phyloP scores from a whole-genome alignment of 1,140 invertebrate genomes.

The Triops longicaudatus region DNA sequence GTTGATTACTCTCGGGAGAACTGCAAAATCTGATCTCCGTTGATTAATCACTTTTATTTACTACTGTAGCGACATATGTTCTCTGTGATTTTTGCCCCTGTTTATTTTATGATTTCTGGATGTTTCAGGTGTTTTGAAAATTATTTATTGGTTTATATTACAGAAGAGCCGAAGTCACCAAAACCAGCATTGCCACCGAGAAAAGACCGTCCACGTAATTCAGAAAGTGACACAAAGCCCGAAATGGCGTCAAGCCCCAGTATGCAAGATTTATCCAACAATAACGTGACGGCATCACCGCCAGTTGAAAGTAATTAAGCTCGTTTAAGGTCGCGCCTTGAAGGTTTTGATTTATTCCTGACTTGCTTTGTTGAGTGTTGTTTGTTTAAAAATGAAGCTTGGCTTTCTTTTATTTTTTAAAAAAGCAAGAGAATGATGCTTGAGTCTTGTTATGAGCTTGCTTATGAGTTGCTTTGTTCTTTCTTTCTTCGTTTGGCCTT shows the following conservation, averaged over 20 bases:
- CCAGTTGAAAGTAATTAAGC: not conserved
- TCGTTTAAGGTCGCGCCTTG: not conserved
- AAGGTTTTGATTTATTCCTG: no score
- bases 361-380: no score
- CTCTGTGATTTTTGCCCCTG: no score
- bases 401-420: no score
- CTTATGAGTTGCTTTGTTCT: conserved; percentile 19
- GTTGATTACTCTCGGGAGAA: no score
- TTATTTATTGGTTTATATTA: no score
- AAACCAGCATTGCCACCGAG: conserved; percentile 26
- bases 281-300: not conserved
- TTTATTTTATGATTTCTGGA: no score
- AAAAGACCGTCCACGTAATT: conserved; percentile 4
- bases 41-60: conserved; percentile 1
- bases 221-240: conserved; percentile 8
- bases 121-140: no score
- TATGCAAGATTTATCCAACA: not conserved
- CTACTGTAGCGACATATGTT: not conserved
- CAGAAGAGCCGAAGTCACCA: not conserved
- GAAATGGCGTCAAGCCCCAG: not conserved
- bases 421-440: no score
- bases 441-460: no score
- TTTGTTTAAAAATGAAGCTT: no score
- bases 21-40: no score
- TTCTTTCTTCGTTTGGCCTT: conserved; percentile 12